A percentile compares a stretch with the other conserved stretches of the same genome.
Conservation (phyloP, 37 sponge, comb jelly and placozoan species). For the Mnemiopsis leidyi region DNA sequence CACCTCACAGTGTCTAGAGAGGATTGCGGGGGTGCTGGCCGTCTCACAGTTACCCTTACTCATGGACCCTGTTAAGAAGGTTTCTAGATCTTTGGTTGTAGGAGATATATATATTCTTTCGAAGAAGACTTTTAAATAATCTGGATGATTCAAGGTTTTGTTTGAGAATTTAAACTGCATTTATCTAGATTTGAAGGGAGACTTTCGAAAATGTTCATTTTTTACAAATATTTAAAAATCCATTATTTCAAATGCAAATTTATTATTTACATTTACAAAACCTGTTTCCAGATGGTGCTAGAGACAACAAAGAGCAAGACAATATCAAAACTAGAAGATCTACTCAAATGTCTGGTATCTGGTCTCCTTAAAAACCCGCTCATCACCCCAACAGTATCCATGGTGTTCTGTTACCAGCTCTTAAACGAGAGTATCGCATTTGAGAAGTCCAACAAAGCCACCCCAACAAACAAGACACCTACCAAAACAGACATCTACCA, state of each 20-base stretch:
- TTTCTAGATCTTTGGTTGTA: not conserved
- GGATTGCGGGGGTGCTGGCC: not conserved
- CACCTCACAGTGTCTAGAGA: not conserved
- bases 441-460: not conserved
- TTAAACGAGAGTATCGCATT: not conserved
- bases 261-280: too few species aligned
- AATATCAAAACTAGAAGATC: not conserved
- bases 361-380: slow-evolving; percentile 47
- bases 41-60: slow-evolving; percentile 22
- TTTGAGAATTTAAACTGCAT: too few species aligned
- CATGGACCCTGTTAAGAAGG: slow-evolving; percentile 54
- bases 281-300: slow-evolving; percentile 57
- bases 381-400: slow-evolving; percentile 53
- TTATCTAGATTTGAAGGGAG: too few species aligned
- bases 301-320: slow-evolving; percentile 11
- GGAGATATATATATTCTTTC: too few species aligned
- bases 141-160: too few species aligned
- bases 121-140: too few species aligned
- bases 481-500: slow-evolving; percentile 6
- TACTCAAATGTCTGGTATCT: not conserved
- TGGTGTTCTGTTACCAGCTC: slow-evolving; percentile 8
- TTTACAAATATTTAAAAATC: too few species aligned
- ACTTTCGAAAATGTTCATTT: too few species aligned
- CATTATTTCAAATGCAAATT: too few species aligned
- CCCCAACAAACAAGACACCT: not conserved